Percentiles rank a stretch among this genome's conserved stretches.
These are phyloP conservation scores for Nesometra sesokonis DNA, from an alignment of 35 echinoderm and acorn worm species.

Conservation along the genomic window DNA sequence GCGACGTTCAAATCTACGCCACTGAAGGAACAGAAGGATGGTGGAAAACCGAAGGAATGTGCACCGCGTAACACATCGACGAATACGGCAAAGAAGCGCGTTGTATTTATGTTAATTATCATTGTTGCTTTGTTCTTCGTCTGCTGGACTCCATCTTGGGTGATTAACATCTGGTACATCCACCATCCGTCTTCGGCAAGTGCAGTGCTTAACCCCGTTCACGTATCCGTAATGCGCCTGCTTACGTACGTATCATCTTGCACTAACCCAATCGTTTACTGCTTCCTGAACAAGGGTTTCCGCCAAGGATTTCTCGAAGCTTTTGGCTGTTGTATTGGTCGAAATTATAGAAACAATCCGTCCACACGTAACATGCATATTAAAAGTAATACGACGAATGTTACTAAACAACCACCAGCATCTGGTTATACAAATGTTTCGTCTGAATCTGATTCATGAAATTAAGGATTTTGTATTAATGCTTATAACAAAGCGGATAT, in stretches of 20 bases:
- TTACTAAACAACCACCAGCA: neutral
- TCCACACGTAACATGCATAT: neutral
- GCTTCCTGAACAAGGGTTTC: constrained; percentile 97
- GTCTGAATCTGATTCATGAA: neutral
- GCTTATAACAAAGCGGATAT: too few relatives aligned
- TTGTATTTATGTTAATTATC: constrained; percentile 87
- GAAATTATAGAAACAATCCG: neutral
- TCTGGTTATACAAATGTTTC: neutral
- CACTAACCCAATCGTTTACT: constrained; percentile 91
- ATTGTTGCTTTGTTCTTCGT: constrained; percentile 81
- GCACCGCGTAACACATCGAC: constrained; percentile 59
- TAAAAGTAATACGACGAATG: neutral
- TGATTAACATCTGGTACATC: constrained; percentile 61
- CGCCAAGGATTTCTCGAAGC: constrained; percentile 93
- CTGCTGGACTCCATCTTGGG: constrained; percentile 86
- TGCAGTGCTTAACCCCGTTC: neutral
- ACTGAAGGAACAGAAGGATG: neutral
- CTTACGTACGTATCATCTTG: constrained; percentile 81
- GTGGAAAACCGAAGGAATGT: neutral
- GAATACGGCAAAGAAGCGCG: constrained; percentile 79
- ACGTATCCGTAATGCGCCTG: constrained; percentile 38
- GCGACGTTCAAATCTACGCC: neutral
- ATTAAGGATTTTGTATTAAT: neutral
- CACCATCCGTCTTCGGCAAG: neutral
- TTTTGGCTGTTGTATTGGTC: constrained; percentile 52